Evolutionary conservation across 2,888 invertebrate species (phyloP).

Genomic region (Endotricha flammealis): DNA sequence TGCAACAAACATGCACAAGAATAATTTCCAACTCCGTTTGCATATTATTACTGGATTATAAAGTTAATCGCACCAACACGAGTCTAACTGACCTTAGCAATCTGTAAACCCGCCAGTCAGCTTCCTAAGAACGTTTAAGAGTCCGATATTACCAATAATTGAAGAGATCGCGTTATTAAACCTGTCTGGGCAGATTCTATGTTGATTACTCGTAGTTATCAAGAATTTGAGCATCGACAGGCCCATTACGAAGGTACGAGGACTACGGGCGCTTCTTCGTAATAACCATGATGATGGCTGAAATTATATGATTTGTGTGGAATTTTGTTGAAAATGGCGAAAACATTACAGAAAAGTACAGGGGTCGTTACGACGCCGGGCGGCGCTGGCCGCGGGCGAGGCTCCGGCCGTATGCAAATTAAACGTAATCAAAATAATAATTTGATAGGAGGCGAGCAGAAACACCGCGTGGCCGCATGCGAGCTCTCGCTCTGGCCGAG

Average conservation of each 20-base stretch:
- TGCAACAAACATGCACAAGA: neutral
- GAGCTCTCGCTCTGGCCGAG: conserved; percentile 48
- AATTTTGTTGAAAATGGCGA: conserved; percentile 78
- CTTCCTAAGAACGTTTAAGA: conserved; percentile 73
- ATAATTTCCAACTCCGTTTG: too few relatives aligned
- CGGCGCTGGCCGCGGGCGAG: conserved; percentile 54
- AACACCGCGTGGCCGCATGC: conserved; percentile 33
- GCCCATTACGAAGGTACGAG: conserved; percentile 65
- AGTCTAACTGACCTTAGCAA: too few relatives aligned
- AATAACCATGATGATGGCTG: conserved; percentile 75
- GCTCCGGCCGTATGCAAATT: conserved; percentile 73
- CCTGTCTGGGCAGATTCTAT: conserved; percentile 66
- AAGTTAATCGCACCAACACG: too few relatives aligned
- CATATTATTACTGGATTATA: too few relatives aligned
- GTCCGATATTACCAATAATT: conserved; percentile 75
- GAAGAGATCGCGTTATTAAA: conserved; percentile 65
- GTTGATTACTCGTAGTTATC: conserved; percentile 75
- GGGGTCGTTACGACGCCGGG: conserved; percentile 65
- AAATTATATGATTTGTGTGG: conserved; percentile 77
- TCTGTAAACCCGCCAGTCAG: conserved; percentile 57
- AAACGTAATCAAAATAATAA: conserved; percentile 78
- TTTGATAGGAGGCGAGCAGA: conserved; percentile 54
- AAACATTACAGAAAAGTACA: conserved; percentile 78
- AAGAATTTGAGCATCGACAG: conserved; percentile 67
- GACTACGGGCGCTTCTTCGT: conserved; percentile 70